Evolutionary conservation across 2,797 vertebrate genomes (phyloP), one percentile per base, ranked within the genome.

Genomic region (Caiman crocodilus): DNA sequence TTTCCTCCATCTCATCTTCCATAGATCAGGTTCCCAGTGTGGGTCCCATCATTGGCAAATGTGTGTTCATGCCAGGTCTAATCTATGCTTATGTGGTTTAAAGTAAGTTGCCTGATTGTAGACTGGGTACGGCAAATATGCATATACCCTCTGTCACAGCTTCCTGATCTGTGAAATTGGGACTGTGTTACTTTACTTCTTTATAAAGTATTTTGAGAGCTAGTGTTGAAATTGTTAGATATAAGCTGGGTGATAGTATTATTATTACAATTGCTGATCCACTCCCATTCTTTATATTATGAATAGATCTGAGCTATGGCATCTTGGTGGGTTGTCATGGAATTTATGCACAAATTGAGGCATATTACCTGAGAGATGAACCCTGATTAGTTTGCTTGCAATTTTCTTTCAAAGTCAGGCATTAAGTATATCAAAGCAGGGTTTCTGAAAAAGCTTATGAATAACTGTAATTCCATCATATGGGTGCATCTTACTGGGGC

Each of bases 251-350:
- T 50, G 10, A 50, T 50, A 50, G 9, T 50, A 0, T 35, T 76
- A 35, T 76, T 23, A 1, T 50, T 77, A 6, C 25, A 60, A 26
- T 14, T 32, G 77, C 81, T 89, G 85, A 73, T 71, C 58, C 4
- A 5, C 21, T 94, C 50, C 74, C 50, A 90, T 94, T 75, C 21
- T 84, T 86, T 42, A n/a, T 86, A 79, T n/a, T 50, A 57, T 35
- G 50, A 11, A 15, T 14, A 50, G 42, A 50, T 71, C 21, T 61
- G 60, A 69, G 82, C 30, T 86, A 30, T 89, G 76, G 82, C 77
- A 79, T 84, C 91, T 82, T 79, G 42, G 42, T 35, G 87, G 76
- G 32, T 87, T 28, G 5, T 88, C 81, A 87, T 85, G 75, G 81
- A 89, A 88, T 59, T 25, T 58, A 74, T 61, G 82, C 81, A 32